Conservation (phyloP, 1,140 invertebrate genomes). For the Aphis craccivora region DNA sequence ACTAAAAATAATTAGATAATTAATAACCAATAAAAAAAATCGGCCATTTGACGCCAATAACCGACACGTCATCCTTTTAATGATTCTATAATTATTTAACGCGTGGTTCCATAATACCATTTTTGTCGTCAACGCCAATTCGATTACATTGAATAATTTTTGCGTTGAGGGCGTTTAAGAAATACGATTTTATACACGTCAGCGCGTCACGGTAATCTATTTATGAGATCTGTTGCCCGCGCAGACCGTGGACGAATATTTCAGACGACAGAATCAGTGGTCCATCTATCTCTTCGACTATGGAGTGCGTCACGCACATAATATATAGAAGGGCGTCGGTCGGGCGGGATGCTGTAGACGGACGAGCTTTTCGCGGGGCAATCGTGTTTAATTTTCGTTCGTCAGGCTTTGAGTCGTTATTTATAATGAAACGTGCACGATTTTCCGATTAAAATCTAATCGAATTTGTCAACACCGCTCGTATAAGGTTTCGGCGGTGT, state of each 20-base stretch:
- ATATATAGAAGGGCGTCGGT: background rate
- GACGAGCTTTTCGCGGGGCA: background rate
- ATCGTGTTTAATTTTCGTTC: background rate
- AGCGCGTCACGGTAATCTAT: background rate
- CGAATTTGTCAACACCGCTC: background rate
- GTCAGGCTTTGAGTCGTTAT: background rate
- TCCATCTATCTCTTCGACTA: background rate
- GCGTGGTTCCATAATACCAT: background rate
- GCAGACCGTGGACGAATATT: background rate
- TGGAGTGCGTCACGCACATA: no score
- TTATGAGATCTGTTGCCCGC: background rate
- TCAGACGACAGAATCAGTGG: background rate
- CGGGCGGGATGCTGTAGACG: no score
- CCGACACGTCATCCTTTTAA: background rate
- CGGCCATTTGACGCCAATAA: background rate
- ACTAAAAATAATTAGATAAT: no score
- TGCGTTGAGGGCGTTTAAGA: background rate
- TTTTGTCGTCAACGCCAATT: background rate
- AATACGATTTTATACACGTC: background rate
- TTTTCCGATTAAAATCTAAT: background rate
- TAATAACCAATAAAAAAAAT: no score
- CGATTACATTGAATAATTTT: background rate
- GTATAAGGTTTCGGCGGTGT: background rate
- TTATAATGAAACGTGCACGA: background rate
- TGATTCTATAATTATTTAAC: background rate